Conservation (phyloP, 1,140 invertebrate genomes). For the Cheumatopsyche charites region DNA sequence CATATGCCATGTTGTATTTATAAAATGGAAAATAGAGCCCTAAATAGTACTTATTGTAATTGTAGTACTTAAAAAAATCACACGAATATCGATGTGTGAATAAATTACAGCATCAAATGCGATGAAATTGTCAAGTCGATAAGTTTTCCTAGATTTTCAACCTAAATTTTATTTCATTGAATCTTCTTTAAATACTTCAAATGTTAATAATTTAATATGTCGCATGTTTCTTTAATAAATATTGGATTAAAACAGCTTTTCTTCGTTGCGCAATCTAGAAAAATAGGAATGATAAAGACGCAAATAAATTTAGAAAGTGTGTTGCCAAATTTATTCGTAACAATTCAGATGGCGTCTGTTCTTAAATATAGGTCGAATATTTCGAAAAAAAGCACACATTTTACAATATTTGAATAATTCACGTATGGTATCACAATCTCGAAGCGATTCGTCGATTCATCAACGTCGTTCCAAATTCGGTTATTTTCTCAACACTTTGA, state of each 20-base stretch:
- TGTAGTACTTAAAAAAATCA: constrained; percentile 44
- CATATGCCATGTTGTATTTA: constrained; percentile 46
- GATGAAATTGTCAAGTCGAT: constrained; percentile 1
- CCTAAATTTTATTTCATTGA: too few species aligned
- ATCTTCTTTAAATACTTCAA: too few species aligned
- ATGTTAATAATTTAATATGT: too few species aligned
- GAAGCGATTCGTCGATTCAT: neutral
- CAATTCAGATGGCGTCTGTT: constrained; percentile 5
- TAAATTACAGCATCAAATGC: constrained; percentile 13
- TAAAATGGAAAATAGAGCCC: constrained; percentile 38
- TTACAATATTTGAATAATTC: constrained; percentile 16
- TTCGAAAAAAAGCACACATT: constrained; percentile 1
- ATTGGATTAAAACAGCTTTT: too few species aligned
- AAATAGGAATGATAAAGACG: neutral
- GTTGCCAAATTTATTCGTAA: constrained; percentile 18
- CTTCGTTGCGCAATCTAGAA: neutral
- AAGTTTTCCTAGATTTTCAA: neutral
- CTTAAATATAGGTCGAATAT: constrained; percentile 24
- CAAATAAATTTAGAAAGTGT: constrained; percentile 12
- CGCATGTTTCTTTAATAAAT: too few species aligned
- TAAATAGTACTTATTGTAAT: constrained; percentile 45
- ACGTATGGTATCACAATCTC: neutral
- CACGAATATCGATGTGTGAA: constrained; percentile 18
- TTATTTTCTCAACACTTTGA: neutral
- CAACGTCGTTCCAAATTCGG: constrained; percentile 11